Conservation (phyloP, 1,140 invertebrate species). For the Elysia chlorotica region DNA sequence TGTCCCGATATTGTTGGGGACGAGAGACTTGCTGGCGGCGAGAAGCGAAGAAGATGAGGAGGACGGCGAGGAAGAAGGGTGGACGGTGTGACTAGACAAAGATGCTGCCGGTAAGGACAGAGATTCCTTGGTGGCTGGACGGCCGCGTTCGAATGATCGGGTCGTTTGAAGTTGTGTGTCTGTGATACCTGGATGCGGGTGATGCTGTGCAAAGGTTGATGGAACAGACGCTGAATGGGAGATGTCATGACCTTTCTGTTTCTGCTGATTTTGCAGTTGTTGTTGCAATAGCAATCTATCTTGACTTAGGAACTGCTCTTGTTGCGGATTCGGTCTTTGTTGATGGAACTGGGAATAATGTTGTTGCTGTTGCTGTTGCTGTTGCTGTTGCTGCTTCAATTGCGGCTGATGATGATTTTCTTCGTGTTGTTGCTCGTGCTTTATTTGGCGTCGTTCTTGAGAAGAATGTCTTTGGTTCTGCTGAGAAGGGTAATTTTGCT, state of each 20-base stretch:
- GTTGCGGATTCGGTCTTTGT: constrained; percentile 4
- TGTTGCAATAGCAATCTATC: not conserved
- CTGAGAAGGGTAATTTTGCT: too few species aligned
- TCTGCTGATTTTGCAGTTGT: not conserved
- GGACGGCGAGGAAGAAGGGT: not conserved
- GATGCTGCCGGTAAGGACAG: not conserved
- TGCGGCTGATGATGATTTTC: constrained; percentile 44
- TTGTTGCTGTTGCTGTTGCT: constrained; percentile 19
- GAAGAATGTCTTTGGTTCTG: too few species aligned
- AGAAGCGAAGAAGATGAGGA: not conserved
- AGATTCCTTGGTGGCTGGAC: not conserved
- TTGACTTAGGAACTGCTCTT: not conserved
- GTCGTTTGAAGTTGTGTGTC: constrained; percentile 9
- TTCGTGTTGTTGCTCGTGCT: constrained; percentile 52
- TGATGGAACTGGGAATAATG: not conserved
- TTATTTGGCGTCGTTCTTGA: constrained; percentile 27
- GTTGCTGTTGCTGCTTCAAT: constrained; percentile 16
- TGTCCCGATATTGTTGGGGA: not conserved
- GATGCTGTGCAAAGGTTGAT: constrained; percentile 1
- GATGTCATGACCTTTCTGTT: constrained; percentile 9
- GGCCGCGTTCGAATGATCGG: not conserved
- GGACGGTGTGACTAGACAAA: not conserved
- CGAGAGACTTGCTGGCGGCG: not conserved
- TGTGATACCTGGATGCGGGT: not conserved
- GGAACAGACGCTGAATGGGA: not conserved